These are phyloP conservation scores for Ficedula albicollis DNA, from an alignment of 2,797 vertebrate species.

Conservation along the genomic window DNA sequence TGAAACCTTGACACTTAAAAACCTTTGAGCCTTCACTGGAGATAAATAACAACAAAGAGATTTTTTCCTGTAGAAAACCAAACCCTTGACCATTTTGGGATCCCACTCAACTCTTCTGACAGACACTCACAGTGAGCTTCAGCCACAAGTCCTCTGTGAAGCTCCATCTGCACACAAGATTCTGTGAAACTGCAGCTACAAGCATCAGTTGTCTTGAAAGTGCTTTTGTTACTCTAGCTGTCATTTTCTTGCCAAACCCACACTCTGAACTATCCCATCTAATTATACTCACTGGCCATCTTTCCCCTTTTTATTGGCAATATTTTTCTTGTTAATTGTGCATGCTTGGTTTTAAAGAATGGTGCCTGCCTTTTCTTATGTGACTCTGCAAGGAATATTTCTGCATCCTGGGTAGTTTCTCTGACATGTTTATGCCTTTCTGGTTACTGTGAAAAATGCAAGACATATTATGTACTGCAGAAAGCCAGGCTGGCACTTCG, in stretches of 20 bases:
- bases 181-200: background rate
- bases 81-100: background rate
- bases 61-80: background rate
- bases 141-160: background rate
- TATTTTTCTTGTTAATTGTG: conserved; percentile 69
- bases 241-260: conserved; percentile 30
- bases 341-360: conserved; percentile 51
- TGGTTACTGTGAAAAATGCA: conserved; percentile 62
- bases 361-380: conserved; percentile 43
- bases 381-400: conserved; percentile 47
- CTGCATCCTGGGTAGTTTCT: conserved; percentile 55
- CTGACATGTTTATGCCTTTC: conserved; percentile 68
- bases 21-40: background rate
- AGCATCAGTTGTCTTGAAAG: background rate
- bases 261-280: conserved; percentile 26
- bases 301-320: conserved; percentile 62
- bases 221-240: conserved; percentile 5
- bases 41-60: background rate
- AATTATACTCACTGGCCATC: conserved; percentile 58
- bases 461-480: conserved; percentile 29
- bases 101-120: background rate
- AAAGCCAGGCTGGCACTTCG: conserved; percentile 41
- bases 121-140: background rate
- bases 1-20: background rate
- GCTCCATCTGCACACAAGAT: background rate